Evolutionary conservation across 2,797 vertebrate species (phyloP).

Genomic region (Balearica regulorum): DNA sequence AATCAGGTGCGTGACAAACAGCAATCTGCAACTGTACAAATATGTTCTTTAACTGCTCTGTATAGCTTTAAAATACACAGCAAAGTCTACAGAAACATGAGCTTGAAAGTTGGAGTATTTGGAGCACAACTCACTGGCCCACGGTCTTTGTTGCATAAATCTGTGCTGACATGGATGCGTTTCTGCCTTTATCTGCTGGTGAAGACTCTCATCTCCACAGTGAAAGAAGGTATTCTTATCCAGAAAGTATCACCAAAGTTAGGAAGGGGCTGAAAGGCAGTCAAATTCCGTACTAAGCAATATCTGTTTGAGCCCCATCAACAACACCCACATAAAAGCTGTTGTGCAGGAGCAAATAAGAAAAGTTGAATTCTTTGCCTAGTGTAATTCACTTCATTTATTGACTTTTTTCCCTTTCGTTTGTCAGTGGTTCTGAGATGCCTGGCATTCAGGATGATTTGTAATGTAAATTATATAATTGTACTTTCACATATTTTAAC

Average conservation of each 20-base stretch:
- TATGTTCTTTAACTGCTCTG: neutral
- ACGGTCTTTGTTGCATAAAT: neutral
- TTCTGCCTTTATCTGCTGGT: neutral
- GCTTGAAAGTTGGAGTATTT: neutral
- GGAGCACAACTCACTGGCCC: neutral
- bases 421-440: conserved; percentile 85
- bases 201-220: neutral
- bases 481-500: conserved; percentile 95
- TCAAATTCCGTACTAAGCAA: neutral
- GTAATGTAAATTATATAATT: conserved; percentile 98
- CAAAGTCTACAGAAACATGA: neutral
- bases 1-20: neutral
- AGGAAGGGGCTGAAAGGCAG: conserved; percentile 7
- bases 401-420: conserved; percentile 72
- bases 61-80: neutral
- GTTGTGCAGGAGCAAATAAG: conserved; percentile 44
- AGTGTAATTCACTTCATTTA: conserved; percentile 92
- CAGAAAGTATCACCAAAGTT: conserved; percentile 7
- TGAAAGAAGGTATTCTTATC: neutral
- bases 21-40: neutral
- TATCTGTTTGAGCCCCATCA: conserved; percentile 3
- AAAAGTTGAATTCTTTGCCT: conserved; percentile 72
- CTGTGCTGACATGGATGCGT: neutral
- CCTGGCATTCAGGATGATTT: conserved; percentile 96
- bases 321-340: conserved; percentile 57